phyloP scores from a whole-genome alignment of 1,140 invertebrate genomes.

The Lepidotrigona ventralis region DNA sequence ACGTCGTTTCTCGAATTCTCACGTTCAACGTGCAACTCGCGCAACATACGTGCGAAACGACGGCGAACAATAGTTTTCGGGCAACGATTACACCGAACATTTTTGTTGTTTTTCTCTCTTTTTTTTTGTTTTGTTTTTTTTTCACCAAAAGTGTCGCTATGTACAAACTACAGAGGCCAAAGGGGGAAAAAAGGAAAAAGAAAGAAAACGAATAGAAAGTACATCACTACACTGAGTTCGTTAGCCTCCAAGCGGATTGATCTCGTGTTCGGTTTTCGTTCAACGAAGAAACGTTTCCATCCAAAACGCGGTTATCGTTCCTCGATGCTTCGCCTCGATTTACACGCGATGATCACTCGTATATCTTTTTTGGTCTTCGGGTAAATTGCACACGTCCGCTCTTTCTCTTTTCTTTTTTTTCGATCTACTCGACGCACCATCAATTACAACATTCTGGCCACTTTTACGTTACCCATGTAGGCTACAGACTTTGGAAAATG shows the following conservation, averaged over 20 bases:
- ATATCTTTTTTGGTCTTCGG: background rate
- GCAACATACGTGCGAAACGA: background rate
- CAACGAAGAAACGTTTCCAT: background rate
- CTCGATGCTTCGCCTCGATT: slow-evolving; percentile 1
- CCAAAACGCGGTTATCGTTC: background rate
- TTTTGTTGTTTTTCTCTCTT: background rate
- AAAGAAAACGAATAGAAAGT: background rate
- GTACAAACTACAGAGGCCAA: slow-evolving; percentile 43
- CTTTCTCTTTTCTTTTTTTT: too few species aligned
- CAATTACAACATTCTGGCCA: background rate
- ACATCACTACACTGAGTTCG: slow-evolving; percentile 43
- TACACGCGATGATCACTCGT: slow-evolving; percentile 28
- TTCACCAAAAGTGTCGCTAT: slow-evolving; percentile 41
- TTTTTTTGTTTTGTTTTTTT: background rate
- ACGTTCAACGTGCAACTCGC: background rate
- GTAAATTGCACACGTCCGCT: slow-evolving; percentile 39
- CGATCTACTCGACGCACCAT: background rate
- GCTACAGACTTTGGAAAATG: background rate
- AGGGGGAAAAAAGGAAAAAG: background rate
- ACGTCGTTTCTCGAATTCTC: background rate
- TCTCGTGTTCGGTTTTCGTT: background rate
- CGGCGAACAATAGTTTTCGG: background rate
- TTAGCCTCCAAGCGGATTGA: slow-evolving; percentile 8
- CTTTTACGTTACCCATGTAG: background rate
- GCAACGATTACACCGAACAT: slow-evolving; percentile 15